Base-by-base conservation (phyloP, 2,888 invertebrate genomes). In the Himalopsyche anomala region DNA sequence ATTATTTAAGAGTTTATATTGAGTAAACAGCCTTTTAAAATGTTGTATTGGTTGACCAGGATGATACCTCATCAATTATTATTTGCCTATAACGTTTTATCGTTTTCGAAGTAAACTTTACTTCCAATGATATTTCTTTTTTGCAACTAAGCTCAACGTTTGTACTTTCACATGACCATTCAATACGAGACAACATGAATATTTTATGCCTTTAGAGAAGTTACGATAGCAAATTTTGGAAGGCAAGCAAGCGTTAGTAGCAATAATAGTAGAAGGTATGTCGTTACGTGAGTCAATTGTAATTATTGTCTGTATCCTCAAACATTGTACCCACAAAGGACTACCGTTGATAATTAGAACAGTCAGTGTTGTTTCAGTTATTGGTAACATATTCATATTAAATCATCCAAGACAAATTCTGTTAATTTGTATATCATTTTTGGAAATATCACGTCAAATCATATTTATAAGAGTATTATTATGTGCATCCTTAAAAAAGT, bases 221-320 rank as follows among this genome's bases (percentile, higher is more conserved):
- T 38, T 12, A 38, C 19, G 74, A 74, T 74, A 38, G 15, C 74
- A 74, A 74, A 74, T 38, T 74, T 74, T 36, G 74, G 74, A 15
- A 74, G 15, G 74, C 74, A 74, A 74, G 15, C 74, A 28, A 74
- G 36, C 36, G 74, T 38, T 74, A 74, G 36, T 74, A 51, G 8
- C 45, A 6, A 45, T 45, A 11, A 9, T 45, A 45, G 45, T 51
- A 51, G 42, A 6, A 42, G 51, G 51, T 51, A 51, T 15, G 45
- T 82, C 80, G 84, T 84, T 86, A 86, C 82, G 81, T 84, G 84
- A 84, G 86, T 12, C 40, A 82, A 80, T 82, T 56, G 82, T 55
- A 84, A 86, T 82, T 84, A 84, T 86, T 84, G 86, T 82, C 80
- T 74, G 86, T 15, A 74, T 8, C 84, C 51, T 84, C 54, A 51